Conservation (phyloP, 2,113 vertebrate species). For the Campylorhamphus procurvoides region DNA sequence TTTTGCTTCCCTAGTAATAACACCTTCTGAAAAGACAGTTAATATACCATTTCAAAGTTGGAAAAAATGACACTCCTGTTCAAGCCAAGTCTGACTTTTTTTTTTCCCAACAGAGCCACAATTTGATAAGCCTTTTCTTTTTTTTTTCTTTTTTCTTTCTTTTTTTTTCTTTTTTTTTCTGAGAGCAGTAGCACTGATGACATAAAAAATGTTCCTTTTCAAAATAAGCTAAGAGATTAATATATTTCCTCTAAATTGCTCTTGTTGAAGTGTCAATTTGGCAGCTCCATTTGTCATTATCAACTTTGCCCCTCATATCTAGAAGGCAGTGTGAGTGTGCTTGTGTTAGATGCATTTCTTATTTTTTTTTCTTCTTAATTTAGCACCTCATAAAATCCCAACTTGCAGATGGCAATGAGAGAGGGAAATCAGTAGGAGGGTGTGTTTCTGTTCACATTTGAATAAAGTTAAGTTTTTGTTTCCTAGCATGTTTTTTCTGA, state of each 20-base stretch:
- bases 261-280: neutral
- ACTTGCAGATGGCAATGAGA: neutral
- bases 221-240: neutral
- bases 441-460: neutral
- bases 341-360: neutral
- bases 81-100: neutral
- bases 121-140: neutral
- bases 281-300: neutral
- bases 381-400: neutral
- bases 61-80: neutral
- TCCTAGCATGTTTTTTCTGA: neutral
- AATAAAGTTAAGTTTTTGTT: neutral
- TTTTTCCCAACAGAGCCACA: neutral
- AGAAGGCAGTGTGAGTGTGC: neutral
- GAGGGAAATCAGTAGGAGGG: neutral
- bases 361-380: neutral
- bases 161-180: neutral
- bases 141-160: neutral
- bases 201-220: neutral
- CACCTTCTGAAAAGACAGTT: neutral
- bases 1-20: constrained; percentile 52
- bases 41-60: constrained; percentile 2
- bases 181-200: neutral
- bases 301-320: neutral
- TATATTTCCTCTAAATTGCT: neutral